phyloP scores from a whole-genome alignment of 2,888 invertebrate species.

The Melipona beecheii region DNA sequence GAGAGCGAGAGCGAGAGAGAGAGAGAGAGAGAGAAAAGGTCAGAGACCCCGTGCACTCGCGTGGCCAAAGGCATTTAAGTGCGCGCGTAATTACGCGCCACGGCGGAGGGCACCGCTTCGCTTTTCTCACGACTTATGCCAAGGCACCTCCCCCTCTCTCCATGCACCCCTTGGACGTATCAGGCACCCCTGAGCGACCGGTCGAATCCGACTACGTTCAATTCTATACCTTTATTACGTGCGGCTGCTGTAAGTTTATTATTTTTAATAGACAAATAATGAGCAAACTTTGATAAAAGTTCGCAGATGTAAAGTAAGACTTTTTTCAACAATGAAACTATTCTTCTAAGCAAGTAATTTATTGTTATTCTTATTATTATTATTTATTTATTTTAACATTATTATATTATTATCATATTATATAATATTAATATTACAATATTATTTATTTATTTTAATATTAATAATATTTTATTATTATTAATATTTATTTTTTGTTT shows the following conservation, averaged over 20 bases:
- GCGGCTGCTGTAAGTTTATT: not conserved
- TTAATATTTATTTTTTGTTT: too few relatives aligned
- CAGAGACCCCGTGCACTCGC: conserved; percentile 51
- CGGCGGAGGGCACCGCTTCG: conserved; percentile 64
- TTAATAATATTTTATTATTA: too few relatives aligned
- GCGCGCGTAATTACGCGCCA: conserved; percentile 65
- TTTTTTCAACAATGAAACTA: too few relatives aligned
- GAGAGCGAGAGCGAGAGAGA: not conserved
- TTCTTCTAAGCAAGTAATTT: too few relatives aligned
- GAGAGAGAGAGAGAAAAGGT: conserved; percentile 27
- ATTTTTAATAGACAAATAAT: too few relatives aligned
- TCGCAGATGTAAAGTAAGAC: too few relatives aligned
- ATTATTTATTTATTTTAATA: too few relatives aligned
- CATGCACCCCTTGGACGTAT: conserved; percentile 7
- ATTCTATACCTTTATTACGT: not conserved
- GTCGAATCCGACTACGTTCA: conserved; percentile 10
- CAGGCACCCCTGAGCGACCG: conserved; percentile 29
- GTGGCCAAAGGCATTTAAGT: conserved; percentile 68
- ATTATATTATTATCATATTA: too few relatives aligned
- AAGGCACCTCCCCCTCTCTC: conserved; percentile 29
- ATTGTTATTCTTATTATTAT: too few relatives aligned
- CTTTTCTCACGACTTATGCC: conserved; percentile 62
- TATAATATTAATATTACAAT: too few relatives aligned
- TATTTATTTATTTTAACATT: too few relatives aligned
- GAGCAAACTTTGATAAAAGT: too few relatives aligned